Percentiles rank a stretch among this genome's conserved stretches.
These are phyloP conservation scores for Drosophila kohkoa DNA, from an alignment of 1,140 invertebrate genomes.

Conservation along the genomic window DNA sequence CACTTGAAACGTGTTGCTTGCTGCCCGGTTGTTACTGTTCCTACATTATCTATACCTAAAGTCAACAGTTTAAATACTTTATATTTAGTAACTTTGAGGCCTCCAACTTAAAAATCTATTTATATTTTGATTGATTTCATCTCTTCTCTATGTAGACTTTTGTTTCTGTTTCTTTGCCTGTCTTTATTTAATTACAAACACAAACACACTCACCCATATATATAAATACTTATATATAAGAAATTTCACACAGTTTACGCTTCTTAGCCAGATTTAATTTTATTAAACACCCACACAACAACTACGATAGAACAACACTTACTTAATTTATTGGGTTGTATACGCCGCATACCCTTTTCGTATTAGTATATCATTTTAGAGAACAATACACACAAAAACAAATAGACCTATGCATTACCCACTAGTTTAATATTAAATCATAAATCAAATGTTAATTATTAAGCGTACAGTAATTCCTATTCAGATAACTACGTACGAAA, in stretches of 20 bases:
- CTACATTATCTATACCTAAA: slow-evolving; percentile 1
- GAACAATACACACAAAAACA: slow-evolving; percentile 22
- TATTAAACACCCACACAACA: slow-evolving; percentile 4
- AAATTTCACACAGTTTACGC: neutral
- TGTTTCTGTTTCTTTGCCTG: slow-evolving; percentile 29
- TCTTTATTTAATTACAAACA: slow-evolving; percentile 29
- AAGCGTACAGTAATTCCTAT: slow-evolving; percentile 63
- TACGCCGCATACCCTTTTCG: slow-evolving; percentile 12
- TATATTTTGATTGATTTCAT: slow-evolving; percentile 15
- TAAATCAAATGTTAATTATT: slow-evolving; percentile 64
- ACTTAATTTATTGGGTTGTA: slow-evolving; percentile 36
- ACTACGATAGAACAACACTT: slow-evolving; percentile 23
- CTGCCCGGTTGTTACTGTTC: slow-evolving; percentile 32
- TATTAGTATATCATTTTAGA: slow-evolving; percentile 32
- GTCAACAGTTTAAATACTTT: slow-evolving; percentile 17
- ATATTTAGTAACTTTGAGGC: slow-evolving; percentile 37
- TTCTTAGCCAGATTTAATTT: slow-evolving; percentile 27
- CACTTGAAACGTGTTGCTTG: slow-evolving; percentile 19
- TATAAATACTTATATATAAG: too few species aligned
- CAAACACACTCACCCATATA: neutral
- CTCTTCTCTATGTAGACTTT: slow-evolving; percentile 7
- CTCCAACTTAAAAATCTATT: slow-evolving; percentile 34
- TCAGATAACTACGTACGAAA: slow-evolving; percentile 10
- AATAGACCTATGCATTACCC: slow-evolving; percentile 45
- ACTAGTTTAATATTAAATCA: slow-evolving; percentile 49